phyloP scores from a whole-genome alignment of 2,113 vertebrate species.

The Mesitornis unicolor region DNA sequence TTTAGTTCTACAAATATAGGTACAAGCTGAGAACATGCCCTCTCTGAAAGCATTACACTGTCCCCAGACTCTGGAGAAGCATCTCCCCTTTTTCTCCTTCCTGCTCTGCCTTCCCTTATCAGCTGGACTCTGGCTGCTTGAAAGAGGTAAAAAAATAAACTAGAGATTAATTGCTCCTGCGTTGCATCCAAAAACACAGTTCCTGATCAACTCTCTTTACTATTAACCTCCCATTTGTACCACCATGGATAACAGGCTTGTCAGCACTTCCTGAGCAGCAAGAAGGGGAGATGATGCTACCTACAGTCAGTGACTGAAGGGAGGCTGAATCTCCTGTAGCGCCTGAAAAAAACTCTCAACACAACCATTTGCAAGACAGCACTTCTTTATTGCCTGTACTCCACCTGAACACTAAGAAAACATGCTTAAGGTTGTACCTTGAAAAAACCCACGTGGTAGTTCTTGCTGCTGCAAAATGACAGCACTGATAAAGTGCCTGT shows the following conservation, averaged over 20 bases:
- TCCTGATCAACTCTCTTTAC: neutral
- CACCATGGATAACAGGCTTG: neutral
- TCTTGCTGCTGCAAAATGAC: neutral
- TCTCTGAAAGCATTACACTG: neutral
- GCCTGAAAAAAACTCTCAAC: neutral
- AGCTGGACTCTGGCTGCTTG: neutral
- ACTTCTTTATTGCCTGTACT: constrained; percentile 16
- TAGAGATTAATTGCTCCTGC: neutral
- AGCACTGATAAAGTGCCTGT: neutral
- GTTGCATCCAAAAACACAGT: neutral
- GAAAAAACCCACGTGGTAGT: neutral
- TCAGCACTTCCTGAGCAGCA: neutral
- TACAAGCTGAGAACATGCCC: neutral
- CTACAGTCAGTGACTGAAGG: neutral
- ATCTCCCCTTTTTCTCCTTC: neutral
- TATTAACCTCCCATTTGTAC: neutral
- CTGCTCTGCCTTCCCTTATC: neutral
- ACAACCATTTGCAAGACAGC: neutral
- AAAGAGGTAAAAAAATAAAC: neutral
- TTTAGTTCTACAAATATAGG: neutral
- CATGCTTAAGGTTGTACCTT: neutral
- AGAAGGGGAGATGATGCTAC: neutral
- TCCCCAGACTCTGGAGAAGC: neutral
- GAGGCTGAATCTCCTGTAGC: neutral
- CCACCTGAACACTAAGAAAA: neutral